Conservation (phyloP, 2,888 invertebrate genomes). For the Linyphia triangularis region DNA sequence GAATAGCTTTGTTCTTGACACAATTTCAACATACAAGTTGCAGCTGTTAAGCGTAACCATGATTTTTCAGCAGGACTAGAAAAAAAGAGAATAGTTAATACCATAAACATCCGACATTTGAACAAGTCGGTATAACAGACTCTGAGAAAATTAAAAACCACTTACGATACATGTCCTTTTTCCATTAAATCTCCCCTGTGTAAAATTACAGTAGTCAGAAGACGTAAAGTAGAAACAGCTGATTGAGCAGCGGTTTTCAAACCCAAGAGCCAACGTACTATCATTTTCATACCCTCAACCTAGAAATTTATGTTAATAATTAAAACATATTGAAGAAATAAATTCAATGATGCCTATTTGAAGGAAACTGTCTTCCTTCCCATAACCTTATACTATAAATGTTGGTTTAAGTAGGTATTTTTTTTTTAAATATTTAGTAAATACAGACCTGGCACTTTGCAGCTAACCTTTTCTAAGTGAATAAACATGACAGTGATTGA, state of each 20-base stretch:
- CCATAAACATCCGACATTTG: neutral
- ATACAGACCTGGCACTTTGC: neutral
- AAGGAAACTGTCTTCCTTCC: too few species aligned
- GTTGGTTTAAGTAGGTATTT: neutral
- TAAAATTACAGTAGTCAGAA: conserved; percentile 94
- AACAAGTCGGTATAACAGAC: neutral
- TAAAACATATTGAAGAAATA: neutral
- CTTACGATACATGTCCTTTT: conserved; percentile 81
- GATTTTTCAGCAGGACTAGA: conserved; percentile 88
- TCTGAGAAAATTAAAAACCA: neutral
- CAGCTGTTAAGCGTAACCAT: conserved; percentile 93
- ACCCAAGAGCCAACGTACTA: conserved; percentile 97
- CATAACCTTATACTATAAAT: too few species aligned
- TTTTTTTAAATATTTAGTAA: neutral
- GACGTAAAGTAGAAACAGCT: conserved; percentile 86
- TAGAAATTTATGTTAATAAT: conserved; percentile 76
- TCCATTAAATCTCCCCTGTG: conserved; percentile 92
- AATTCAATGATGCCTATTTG: neutral
- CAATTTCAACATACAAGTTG: conserved; percentile 96
- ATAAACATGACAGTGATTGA: too few species aligned
- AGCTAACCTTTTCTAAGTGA: neutral
- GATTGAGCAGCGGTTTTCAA: conserved; percentile 86
- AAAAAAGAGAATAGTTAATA: neutral
- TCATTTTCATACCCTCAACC: conserved; percentile 93
- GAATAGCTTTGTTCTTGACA: conserved; percentile 98